Conservation (phyloP, 1,140 invertebrate genomes). For the Hyles vespertilio region DNA sequence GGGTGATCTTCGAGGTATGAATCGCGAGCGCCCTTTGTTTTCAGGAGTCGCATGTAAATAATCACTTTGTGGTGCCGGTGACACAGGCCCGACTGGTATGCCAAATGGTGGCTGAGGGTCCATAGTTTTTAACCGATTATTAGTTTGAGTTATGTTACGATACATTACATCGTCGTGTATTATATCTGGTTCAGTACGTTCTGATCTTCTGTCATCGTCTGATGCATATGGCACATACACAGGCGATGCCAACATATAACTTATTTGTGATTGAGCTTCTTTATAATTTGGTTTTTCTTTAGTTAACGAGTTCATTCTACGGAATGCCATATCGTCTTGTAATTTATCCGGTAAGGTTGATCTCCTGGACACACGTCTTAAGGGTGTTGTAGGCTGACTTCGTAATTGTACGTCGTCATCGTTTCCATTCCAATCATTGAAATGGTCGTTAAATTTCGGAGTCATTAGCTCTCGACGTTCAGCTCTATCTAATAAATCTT, state of each 20-base stretch:
- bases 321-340: constrained; percentile 87
- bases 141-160: constrained; percentile 85
- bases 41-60: constrained; percentile 87
- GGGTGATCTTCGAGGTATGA: constrained; percentile 82
- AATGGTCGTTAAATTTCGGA: constrained; percentile 62
- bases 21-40: constrained; percentile 77
- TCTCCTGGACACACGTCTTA: constrained; percentile 50
- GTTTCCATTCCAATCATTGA: constrained; percentile 71
- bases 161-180: constrained; percentile 90
- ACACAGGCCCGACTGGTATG: constrained; percentile 88
- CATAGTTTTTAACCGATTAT: constrained; percentile 81
- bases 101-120: constrained; percentile 93
- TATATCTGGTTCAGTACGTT: constrained; percentile 85
- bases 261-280: constrained; percentile 78
- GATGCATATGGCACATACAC: constrained; percentile 71
- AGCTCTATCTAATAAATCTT: constrained; percentile 86
- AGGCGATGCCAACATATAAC: constrained; percentile 85
- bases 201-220: constrained; percentile 69
- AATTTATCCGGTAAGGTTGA: constrained; percentile 78
- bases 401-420: constrained; percentile 59
- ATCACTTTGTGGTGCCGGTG: constrained; percentile 85
- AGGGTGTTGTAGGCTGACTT: constrained; percentile 63
- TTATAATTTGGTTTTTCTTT: constrained; percentile 73
- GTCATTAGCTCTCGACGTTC: constrained; percentile 84
- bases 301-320: constrained; percentile 80